phyloP scores from a whole-genome alignment of 2,797 vertebrate genomes.

The Ctenosaura bakeri region DNA sequence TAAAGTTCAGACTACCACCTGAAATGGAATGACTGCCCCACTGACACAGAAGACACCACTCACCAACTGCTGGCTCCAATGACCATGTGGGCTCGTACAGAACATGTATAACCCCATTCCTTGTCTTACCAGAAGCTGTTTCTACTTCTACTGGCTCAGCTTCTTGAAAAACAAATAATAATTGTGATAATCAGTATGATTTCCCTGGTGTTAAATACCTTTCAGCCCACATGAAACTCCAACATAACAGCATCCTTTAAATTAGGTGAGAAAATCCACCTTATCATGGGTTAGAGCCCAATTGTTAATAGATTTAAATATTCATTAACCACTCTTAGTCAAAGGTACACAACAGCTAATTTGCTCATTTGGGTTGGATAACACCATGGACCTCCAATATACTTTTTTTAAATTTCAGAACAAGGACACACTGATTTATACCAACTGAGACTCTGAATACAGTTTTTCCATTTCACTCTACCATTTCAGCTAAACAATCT shows the following conservation, averaged over 20 bases:
- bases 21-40: too few species aligned
- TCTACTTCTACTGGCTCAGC: not conserved
- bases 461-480: not conserved
- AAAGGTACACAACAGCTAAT: not conserved
- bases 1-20: too few species aligned
- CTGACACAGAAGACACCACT: too few species aligned
- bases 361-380: not conserved
- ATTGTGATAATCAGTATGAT: too few species aligned
- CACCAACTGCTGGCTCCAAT: not conserved
- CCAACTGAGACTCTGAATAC: too few species aligned
- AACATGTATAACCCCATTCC: not conserved
- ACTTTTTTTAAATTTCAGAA: conserved; percentile 3
- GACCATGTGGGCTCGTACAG: not conserved
- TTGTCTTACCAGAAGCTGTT: not conserved
- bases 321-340: not conserved
- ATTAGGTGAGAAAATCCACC: not conserved
- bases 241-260: not conserved
- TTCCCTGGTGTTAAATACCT: not conserved
- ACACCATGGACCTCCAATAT: not conserved
- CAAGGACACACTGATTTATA: not conserved
- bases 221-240: not conserved
- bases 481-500: not conserved
- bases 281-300: not conserved
- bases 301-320: not conserved
- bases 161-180: not conserved